A percentile compares a stretch with the other conserved stretches of the same genome.
Conservation (phyloP, 2,888 invertebrate species). For the Mayetiola destructor region DNA sequence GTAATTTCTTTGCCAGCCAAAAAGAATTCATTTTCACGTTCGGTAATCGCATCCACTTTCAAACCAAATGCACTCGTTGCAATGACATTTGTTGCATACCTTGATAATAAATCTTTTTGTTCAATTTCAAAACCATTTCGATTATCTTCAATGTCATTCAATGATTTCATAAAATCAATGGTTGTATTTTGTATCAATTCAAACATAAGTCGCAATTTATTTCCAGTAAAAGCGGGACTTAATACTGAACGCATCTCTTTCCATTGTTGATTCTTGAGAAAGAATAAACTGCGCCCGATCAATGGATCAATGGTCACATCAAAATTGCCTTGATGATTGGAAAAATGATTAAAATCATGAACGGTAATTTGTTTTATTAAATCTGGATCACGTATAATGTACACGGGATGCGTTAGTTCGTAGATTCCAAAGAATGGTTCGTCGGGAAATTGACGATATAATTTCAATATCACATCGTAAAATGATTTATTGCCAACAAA, state of each 20-base stretch:
- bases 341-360: slow-evolving; percentile 35
- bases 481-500: background rate
- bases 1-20: slow-evolving; percentile 30
- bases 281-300: slow-evolving; percentile 38
- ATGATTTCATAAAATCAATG: background rate
- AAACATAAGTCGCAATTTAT: slow-evolving; percentile 37
- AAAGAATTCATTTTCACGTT: slow-evolving; percentile 37
- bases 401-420: slow-evolving; percentile 28
- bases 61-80: slow-evolving; percentile 40
- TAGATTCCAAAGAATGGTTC: slow-evolving; percentile 29
- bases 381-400: slow-evolving; percentile 35
- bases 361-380: slow-evolving; percentile 19
- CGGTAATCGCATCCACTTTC: slow-evolving; percentile 36
- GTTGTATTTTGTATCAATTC: slow-evolving; percentile 29
- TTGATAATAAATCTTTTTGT: slow-evolving; percentile 34
- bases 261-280: slow-evolving; percentile 35
- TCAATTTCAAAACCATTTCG: slow-evolving; percentile 25
- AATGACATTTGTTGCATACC: slow-evolving; percentile 41
- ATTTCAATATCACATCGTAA: background rate
- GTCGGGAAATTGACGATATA: background rate
- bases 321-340: slow-evolving; percentile 36
- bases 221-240: slow-evolving; percentile 34
- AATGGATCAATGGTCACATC: slow-evolving; percentile 35
- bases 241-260: slow-evolving; percentile 34
- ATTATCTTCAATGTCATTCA: background rate